These are phyloP conservation scores for Abscondita cerata DNA, from an alignment of 2,888 invertebrate species.

Conservation along the genomic window DNA sequence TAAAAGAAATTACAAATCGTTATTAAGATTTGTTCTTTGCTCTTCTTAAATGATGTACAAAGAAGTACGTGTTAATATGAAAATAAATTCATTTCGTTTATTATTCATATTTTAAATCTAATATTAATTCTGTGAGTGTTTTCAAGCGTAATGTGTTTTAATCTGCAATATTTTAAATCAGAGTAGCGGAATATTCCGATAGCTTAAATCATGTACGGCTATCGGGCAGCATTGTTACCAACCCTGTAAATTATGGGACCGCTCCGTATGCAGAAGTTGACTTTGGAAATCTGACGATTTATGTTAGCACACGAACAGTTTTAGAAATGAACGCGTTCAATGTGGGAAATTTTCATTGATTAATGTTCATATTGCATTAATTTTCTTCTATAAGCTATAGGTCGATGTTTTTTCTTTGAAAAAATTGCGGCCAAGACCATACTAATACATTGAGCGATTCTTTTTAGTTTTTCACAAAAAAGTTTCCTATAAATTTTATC, in stretches of 20 bases:
- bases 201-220: slow-evolving; percentile 43
- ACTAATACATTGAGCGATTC: slow-evolving; percentile 29
- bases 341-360: no score
- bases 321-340: slow-evolving; percentile 10
- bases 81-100: no score
- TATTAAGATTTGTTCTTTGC: no score
- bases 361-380: no score
- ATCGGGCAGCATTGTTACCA: slow-evolving; percentile 42
- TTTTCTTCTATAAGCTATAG: no score
- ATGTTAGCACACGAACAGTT: slow-evolving; percentile 26
- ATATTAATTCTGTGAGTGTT: no score
- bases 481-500: slow-evolving; percentile 37
- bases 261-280: slow-evolving; percentile 42
- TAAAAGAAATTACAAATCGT: no score
- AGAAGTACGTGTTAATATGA: no score
- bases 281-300: slow-evolving; percentile 43
- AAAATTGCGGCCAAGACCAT: not conserved
- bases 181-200: slow-evolving; percentile 39
- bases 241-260: slow-evolving; percentile 39
- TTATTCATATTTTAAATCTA: no score
- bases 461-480: slow-evolving; percentile 33
- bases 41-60: no score
- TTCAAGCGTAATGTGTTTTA: slow-evolving; percentile 14
- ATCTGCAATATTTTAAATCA: slow-evolving; percentile 40
- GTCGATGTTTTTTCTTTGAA: not conserved